Evolutionary conservation across 1,140 invertebrate genomes (phyloP).

Genomic region (Bicyclus anynana): DNA sequence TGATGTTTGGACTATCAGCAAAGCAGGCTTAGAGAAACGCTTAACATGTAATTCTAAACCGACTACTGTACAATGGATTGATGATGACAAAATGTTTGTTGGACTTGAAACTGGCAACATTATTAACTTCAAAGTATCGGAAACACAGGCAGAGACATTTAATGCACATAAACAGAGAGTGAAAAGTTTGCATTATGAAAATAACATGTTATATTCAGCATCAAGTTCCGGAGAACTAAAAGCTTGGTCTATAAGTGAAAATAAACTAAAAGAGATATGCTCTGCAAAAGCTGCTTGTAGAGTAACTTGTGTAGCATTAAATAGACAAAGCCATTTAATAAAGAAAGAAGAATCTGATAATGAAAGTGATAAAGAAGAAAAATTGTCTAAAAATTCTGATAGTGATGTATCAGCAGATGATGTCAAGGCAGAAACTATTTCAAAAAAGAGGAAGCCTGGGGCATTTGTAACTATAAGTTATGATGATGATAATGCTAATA

Average conservation of each 20-base stretch:
- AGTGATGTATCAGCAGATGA: slow-evolving; percentile 37
- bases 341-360: slow-evolving; percentile 62
- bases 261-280: slow-evolving; percentile 75
- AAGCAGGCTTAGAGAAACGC: slow-evolving; percentile 81
- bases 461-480: slow-evolving; percentile 65
- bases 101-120: slow-evolving; percentile 86
- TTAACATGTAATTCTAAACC: slow-evolving; percentile 80
- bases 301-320: slow-evolving; percentile 78
- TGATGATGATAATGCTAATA: slow-evolving; percentile 39
- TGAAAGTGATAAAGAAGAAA: slow-evolving; percentile 29
- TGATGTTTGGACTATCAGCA: slow-evolving; percentile 87
- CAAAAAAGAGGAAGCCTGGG: slow-evolving; percentile 52
- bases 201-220: slow-evolving; percentile 78
- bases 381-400: slow-evolving; percentile 24
- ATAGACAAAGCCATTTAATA: slow-evolving; percentile 62
- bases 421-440: slow-evolving; percentile 9
- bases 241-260: slow-evolving; percentile 80
- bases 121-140: slow-evolving; percentile 78
- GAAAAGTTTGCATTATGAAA: slow-evolving; percentile 80
- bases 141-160: slow-evolving; percentile 70
- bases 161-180: slow-evolving; percentile 82
- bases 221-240: slow-evolving; percentile 89
- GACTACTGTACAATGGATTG: slow-evolving; percentile 80
- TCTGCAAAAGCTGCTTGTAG: slow-evolving; percentile 78
- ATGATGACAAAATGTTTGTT: slow-evolving; percentile 80